Percentiles rank a stretch among this genome's conserved stretches.
These are phyloP conservation scores for Cynopterus sphinx DNA, from an alignment of 2,797 vertebrate genomes.

Conservation along the genomic window DNA sequence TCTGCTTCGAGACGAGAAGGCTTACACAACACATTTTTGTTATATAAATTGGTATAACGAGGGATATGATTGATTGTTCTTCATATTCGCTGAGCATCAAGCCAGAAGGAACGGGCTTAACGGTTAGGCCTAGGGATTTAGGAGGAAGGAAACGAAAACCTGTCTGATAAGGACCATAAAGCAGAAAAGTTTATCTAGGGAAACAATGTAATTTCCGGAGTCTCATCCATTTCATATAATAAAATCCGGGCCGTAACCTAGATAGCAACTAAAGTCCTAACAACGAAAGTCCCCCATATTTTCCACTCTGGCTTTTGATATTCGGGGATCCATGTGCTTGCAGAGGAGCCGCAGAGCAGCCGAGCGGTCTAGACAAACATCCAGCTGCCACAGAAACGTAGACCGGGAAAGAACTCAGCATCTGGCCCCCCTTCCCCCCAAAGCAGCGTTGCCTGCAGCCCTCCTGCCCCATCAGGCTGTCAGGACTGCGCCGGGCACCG, in stretches of 20 bases:
- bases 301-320: neutral
- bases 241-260: constrained; percentile 33
- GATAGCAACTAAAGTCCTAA: neutral
- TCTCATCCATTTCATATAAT: constrained; percentile 54
- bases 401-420: neutral
- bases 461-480: neutral
- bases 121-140: constrained; percentile 66
- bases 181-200: constrained; percentile 66
- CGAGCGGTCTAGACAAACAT: neutral
- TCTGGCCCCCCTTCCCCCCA: neutral
- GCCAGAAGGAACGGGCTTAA: constrained; percentile 62
- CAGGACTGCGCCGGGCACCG: constrained; percentile 37
- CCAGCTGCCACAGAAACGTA: neutral
- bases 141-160: constrained; percentile 54
- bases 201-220: constrained; percentile 61
- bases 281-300: neutral
- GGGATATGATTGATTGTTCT: constrained; percentile 65
- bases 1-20: constrained; percentile 34
- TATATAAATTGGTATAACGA: constrained; percentile 68
- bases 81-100: constrained; percentile 61
- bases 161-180: constrained; percentile 63
- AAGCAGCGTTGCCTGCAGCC: constrained; percentile 27
- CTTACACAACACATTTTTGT: constrained; percentile 43
- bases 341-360: neutral
- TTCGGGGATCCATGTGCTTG: neutral